Evolutionary conservation across 2,888 invertebrate genomes (phyloP).

Genomic region (Calameuta filiformis): DNA sequence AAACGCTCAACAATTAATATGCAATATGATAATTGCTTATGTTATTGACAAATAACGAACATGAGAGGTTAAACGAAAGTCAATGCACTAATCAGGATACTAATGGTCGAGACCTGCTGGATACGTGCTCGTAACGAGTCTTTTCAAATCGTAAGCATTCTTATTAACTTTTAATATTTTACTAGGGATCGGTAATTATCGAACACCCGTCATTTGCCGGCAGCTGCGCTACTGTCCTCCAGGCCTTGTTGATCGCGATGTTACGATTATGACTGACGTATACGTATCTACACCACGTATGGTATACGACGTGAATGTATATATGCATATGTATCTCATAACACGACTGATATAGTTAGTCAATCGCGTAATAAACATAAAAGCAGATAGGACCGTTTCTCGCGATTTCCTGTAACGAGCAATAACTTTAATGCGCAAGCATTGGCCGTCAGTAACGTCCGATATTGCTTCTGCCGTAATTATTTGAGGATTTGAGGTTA

Average conservation of each 20-base stretch:
- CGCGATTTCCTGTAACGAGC: not conserved
- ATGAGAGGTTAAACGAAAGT: not conserved
- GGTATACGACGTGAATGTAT: not conserved
- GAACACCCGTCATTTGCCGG: not conserved
- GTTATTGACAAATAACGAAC: too few relatives aligned
- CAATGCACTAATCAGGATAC: not conserved
- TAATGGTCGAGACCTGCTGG: not conserved
- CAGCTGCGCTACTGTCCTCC: constrained; percentile 1
- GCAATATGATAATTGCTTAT: too few relatives aligned
- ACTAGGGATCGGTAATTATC: not conserved
- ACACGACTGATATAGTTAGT: not conserved
- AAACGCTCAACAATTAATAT: too few relatives aligned
- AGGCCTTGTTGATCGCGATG: not conserved
- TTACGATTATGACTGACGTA: not conserved
- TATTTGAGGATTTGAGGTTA: not conserved
- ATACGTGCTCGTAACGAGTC: not conserved
- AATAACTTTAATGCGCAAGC: not conserved
- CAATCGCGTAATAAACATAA: not conserved
- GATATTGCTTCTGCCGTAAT: not conserved
- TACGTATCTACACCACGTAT: not conserved
- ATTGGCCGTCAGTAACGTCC: not conserved
- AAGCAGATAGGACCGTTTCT: not conserved
- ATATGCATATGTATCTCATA: not conserved
- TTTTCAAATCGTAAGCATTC: not conserved
- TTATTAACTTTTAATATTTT: constrained; percentile 1